Base-by-base conservation (phyloP, 2,797 vertebrate species). In the Pseudomugil gertrudae region DNA sequence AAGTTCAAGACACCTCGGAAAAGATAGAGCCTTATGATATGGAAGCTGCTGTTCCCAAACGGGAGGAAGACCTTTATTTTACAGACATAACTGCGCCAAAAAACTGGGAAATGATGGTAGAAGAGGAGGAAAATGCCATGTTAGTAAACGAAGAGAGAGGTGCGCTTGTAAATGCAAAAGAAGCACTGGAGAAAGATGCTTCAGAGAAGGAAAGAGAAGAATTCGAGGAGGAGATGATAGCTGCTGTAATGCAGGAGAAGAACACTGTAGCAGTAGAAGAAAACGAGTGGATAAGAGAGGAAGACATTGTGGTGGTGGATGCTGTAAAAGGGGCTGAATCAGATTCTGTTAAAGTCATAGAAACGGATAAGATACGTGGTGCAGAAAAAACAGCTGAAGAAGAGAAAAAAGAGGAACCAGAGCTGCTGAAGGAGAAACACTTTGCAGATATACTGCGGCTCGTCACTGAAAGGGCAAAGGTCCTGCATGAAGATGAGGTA, bases 31-130 rank as follows among this genome's bases (percentile, higher is more conserved):
- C 24, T 48, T 3, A 1, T 62, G 43, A 72, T 48, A 50, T 51
- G 4, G 40, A 72, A 48, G 24, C 73, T 45, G 32, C 9, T 6
- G 43, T 50, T 19, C 21, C 52, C 19, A 69, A 66, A 61, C 14
- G 26, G 29, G 65, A 60, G 4, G 52, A 56, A 19, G 47, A 27
- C 29, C 10, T 66, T 6, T 33, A 38, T 68, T 60, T 35, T 9
- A 40, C 24, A 50, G 53, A 71, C 53, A 43, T 26, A 4, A 4
- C 23, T 13, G 70, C 70, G 19, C 29, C 29, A 19, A 80, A 72
- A 76, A 78, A 79, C 57, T 91, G 84, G 87, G 81, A 91, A 75
- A 79, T 61, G 71, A 84, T 89, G 83, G 81, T 84, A 7, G 80
- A 88, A 65, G 85, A 87, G 40, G 86, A 88, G 27, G 84, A 89